phyloP scores from a whole-genome alignment of 2,888 invertebrate genomes.

The Hyalella azteca region DNA sequence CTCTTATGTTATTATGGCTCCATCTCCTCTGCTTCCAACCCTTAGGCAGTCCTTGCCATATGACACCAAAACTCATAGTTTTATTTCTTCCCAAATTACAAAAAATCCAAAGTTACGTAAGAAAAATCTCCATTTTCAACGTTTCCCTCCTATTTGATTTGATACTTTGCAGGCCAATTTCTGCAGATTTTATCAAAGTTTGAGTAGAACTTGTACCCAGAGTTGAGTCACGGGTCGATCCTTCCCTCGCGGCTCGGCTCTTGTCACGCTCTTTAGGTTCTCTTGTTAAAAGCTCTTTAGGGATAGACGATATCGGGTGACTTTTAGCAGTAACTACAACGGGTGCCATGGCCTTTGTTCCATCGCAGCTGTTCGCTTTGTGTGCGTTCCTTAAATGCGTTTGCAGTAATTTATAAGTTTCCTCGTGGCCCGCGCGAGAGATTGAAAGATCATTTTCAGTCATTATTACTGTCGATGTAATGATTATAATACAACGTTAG shows the following conservation, averaged over 20 bases:
- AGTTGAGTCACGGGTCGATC: not conserved
- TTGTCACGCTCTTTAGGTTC: conserved; percentile 35
- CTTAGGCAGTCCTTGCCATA: not conserved
- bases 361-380: not conserved
- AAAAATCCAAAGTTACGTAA: too few relatives aligned
- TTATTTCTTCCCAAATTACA: too few relatives aligned
- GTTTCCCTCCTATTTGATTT: too few relatives aligned
- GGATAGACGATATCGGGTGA: conserved; percentile 28
- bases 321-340: conserved; percentile 27
- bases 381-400: not conserved
- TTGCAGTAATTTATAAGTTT: conserved; percentile 4
- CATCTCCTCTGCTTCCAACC: conserved; percentile 7
- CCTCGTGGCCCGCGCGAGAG: not conserved
- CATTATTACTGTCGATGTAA: too few relatives aligned
- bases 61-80: too few relatives aligned
- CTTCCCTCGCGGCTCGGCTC: conserved; percentile 5
- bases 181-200: too few relatives aligned
- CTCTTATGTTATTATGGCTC: conserved; percentile 24
- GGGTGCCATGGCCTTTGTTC: not conserved
- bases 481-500: too few relatives aligned
- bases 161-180: too few relatives aligned
- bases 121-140: too few relatives aligned
- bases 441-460: too few relatives aligned
- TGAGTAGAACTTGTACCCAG: too few relatives aligned
- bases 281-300: conserved; percentile 37